Conservation (phyloP, 1,140 invertebrate genomes). For the Alviniconcha marisindica region DNA sequence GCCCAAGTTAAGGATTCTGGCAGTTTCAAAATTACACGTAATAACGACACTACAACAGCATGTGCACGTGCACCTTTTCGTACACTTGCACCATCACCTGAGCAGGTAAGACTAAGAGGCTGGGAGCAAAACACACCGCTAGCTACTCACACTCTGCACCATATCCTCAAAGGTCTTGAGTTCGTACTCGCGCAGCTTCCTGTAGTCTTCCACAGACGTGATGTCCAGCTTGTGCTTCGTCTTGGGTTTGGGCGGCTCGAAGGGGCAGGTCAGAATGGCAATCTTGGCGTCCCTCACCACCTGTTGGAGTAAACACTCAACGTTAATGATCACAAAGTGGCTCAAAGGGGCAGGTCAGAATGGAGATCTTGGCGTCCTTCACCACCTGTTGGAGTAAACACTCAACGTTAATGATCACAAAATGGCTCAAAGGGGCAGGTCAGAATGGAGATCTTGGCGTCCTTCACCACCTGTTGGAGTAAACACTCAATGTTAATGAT, state of each 20-base stretch:
- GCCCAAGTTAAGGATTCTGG: too few species aligned
- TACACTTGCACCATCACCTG: too few species aligned
- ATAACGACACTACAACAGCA: too few species aligned
- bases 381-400: too few species aligned
- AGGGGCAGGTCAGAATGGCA: constrained; percentile 98
- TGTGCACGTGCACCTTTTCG: too few species aligned
- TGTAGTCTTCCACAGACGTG: constrained; percentile 96
- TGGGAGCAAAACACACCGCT: too few species aligned
- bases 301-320: constrained; percentile 76
- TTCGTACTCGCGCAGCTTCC: constrained; percentile 94
- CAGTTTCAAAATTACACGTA: too few species aligned
- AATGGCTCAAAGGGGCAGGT: constrained; percentile 99
- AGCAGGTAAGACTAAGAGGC: too few species aligned
- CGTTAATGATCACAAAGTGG: too few species aligned
- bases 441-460: constrained; percentile 97
- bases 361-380: constrained; percentile 95
- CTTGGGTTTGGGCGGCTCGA: constrained; percentile 99
- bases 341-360: constrained; percentile 99
- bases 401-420: too few species aligned
- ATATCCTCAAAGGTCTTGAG: constrained; percentile 97
- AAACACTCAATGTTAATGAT: too few species aligned
- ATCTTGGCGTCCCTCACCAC: constrained; percentile 91
- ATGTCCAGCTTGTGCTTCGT: constrained; percentile 99
- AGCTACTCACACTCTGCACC: constrained; percentile 88
- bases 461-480: constrained; percentile 83